These are phyloP conservation scores for Zaprionus capensis DNA, from an alignment of 1,140 invertebrate genomes.

Conservation along the genomic window DNA sequence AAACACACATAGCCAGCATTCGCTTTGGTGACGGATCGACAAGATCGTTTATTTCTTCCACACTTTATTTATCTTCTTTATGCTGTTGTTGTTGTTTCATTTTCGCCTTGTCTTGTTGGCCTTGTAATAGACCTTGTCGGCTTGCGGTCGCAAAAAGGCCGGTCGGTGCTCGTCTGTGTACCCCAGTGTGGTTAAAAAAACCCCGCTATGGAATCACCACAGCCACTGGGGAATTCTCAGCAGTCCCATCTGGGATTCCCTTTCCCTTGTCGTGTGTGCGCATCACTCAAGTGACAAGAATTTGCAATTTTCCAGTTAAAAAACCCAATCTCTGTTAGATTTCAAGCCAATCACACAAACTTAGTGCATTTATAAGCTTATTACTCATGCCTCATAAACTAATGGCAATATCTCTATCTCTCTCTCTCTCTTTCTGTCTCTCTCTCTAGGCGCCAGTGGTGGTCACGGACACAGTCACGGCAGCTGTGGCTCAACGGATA, in stretches of 20 bases:
- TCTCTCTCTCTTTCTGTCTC: slow-evolving; percentile 5
- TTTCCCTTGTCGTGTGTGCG: not conserved
- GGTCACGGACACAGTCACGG: slow-evolving; percentile 71
- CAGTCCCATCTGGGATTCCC: slow-evolving; percentile 5
- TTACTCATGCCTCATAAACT: slow-evolving; percentile 1
- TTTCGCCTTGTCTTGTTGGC: slow-evolving; percentile 42
- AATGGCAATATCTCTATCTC: not conserved
- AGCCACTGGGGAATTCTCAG: slow-evolving; percentile 27
- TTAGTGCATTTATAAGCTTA: not conserved
- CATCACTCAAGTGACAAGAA: not conserved
- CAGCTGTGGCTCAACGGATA: slow-evolving; percentile 39
- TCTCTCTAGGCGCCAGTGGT: slow-evolving; percentile 58
- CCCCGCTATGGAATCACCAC: slow-evolving; percentile 40
- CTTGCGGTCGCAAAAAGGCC: slow-evolving; percentile 25
- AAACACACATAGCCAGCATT: slow-evolving; percentile 1
- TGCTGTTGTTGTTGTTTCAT: slow-evolving; percentile 4
- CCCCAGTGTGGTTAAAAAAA: slow-evolving; percentile 49
- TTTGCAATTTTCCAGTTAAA: not conserved
- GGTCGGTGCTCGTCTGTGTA: slow-evolving; percentile 36
- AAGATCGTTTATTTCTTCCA: slow-evolving; percentile 3
- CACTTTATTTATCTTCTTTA: slow-evolving; percentile 13
- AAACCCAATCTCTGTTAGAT: not conserved
- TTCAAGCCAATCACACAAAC: not conserved
- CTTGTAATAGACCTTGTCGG: slow-evolving; percentile 68
- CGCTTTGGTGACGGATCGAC: slow-evolving; percentile 22